A percentile compares a stretch with the other conserved stretches of the same genome.
These are phyloP conservation scores for Corbicula japonica DNA, from an alignment of 2,888 invertebrate species.

Conservation along the genomic window DNA sequence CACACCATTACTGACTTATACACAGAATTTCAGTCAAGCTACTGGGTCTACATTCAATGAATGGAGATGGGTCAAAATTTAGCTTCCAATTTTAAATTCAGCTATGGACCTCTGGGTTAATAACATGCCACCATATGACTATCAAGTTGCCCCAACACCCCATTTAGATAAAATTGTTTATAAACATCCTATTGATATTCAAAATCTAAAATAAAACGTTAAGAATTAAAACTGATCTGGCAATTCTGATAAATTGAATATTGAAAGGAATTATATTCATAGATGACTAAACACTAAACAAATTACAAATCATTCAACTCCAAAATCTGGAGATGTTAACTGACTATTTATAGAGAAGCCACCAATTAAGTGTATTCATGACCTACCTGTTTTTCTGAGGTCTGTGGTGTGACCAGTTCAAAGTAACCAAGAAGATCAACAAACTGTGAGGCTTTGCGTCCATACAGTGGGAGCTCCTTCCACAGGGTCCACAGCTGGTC, in stretches of 20 bases:
- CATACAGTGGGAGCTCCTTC: constrained; percentile 95
- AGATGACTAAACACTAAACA: background rate
- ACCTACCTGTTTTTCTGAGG: constrained; percentile 76
- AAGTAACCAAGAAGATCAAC: constrained; percentile 98
- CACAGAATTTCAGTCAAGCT: background rate
- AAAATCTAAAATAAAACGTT: background rate
- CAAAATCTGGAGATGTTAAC: background rate
- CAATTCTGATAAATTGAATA: background rate
- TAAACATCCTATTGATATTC: too few relatives aligned
- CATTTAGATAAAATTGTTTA: too few relatives aligned
- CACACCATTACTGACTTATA: background rate
- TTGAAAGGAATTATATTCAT: background rate
- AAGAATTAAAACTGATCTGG: background rate
- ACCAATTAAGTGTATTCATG: background rate
- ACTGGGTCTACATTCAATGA: background rate
- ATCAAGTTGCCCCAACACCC: background rate
- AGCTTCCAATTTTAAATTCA: background rate
- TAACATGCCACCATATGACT: background rate
- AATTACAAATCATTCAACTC: background rate
- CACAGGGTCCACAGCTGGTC: constrained; percentile 96
- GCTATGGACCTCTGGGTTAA: background rate
- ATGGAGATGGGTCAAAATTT: background rate
- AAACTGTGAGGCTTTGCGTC: constrained; percentile 97
- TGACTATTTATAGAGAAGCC: background rate
- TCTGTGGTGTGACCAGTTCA: constrained; percentile 91